phyloP scores from a whole-genome alignment of 2,888 invertebrate species.

The Apotomis turbidana region DNA sequence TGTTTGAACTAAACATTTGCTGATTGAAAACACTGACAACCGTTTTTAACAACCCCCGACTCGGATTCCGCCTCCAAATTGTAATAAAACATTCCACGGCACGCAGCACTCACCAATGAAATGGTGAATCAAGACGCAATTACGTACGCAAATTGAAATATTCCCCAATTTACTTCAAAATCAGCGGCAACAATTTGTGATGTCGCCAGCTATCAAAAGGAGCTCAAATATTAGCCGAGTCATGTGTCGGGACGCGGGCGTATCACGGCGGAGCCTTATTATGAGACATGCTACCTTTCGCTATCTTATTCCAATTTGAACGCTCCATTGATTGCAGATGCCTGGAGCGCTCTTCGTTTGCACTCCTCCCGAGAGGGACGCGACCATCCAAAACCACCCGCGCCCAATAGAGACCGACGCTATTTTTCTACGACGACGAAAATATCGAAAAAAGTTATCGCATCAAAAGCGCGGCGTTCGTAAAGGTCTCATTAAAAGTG shows the following conservation, averaged over 20 bases:
- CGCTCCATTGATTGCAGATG: constrained; percentile 83
- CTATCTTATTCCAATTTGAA: constrained; percentile 82
- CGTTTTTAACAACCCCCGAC: constrained; percentile 3
- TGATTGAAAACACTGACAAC: not conserved
- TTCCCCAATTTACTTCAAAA: constrained; percentile 45
- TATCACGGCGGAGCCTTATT: constrained; percentile 61
- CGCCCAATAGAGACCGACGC: constrained; percentile 58
- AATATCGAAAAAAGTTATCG: constrained; percentile 81
- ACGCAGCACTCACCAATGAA: constrained; percentile 35
- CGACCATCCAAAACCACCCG: constrained; percentile 47
- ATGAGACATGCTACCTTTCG: constrained; percentile 72
- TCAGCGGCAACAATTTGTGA: constrained; percentile 45
- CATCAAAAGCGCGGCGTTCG: constrained; percentile 76
- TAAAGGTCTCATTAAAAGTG: constrained; percentile 82
- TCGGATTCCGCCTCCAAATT: constrained; percentile 20
- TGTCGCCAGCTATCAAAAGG: constrained; percentile 43
- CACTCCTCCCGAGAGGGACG: constrained; percentile 65
- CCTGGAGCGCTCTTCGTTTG: constrained; percentile 72
- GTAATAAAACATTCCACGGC: constrained; percentile 36
- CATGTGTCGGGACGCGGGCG: constrained; percentile 35
- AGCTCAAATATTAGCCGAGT: constrained; percentile 41
- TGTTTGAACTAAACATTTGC: constrained; percentile 1
- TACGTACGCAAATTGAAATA: constrained; percentile 43
- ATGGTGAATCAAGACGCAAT: constrained; percentile 41
- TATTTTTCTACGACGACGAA: constrained; percentile 75